phyloP scores from a whole-genome alignment of 2,888 invertebrate species.

The Platerodrilus igneus region DNA sequence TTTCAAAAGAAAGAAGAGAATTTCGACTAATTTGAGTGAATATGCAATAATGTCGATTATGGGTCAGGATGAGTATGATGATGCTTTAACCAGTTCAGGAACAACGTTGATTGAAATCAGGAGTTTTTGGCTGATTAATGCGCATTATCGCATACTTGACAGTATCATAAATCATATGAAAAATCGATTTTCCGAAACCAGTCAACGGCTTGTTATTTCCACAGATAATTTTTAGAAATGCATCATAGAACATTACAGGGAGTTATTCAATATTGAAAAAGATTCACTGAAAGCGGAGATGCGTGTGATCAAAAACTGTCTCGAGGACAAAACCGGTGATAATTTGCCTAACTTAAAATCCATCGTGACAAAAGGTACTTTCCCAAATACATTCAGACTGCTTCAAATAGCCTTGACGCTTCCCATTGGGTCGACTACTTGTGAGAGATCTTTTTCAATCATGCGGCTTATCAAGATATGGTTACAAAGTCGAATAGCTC shows the following conservation, averaged over 20 bases:
- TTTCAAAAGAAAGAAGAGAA: slow-evolving; percentile 3
- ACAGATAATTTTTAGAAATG: slow-evolving; percentile 7
- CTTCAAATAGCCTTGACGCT: slow-evolving; percentile 6
- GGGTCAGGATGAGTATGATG: slow-evolving; percentile 1
- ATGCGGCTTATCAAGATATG: slow-evolving; percentile 5
- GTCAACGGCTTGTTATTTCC: neutral
- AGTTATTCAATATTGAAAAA: slow-evolving; percentile 4
- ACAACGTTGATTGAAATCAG: neutral
- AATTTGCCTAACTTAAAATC: slow-evolving; percentile 1
- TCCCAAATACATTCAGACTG: slow-evolving; percentile 5
- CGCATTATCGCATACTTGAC: slow-evolving; percentile 4
- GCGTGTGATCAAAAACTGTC: slow-evolving; percentile 4
- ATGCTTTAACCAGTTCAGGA: neutral
- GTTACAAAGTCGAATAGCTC: neutral
- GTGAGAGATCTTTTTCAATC: slow-evolving; percentile 9
- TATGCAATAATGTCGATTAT: slow-evolving; percentile 3
- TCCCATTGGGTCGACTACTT: slow-evolving; percentile 1
- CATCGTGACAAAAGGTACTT: slow-evolving; percentile 4
- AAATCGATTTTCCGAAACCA: slow-evolving; percentile 1
- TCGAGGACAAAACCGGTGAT: slow-evolving; percentile 1
- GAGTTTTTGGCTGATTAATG: slow-evolving; percentile 1
- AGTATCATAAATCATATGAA: slow-evolving; percentile 5
- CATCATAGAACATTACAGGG: slow-evolving; percentile 4
- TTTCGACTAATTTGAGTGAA: slow-evolving; percentile 3
- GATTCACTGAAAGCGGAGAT: slow-evolving; percentile 3